Percentiles rank a stretch among this genome's conserved stretches.
Conservation (phyloP, 2,113 vertebrate genomes). For the Chitala chitala region DNA sequence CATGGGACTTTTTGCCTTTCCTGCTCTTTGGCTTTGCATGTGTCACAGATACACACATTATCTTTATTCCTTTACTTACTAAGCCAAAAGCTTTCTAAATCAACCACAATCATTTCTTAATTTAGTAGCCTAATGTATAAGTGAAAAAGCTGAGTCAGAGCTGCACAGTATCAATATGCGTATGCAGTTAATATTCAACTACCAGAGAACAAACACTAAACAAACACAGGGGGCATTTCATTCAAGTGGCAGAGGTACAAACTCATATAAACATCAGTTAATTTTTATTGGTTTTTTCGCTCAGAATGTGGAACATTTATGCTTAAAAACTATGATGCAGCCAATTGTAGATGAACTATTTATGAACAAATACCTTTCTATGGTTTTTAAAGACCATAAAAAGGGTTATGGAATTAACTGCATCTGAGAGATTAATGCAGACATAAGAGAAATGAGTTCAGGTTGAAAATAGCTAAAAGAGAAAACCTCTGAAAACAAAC, state of each 20-base stretch:
- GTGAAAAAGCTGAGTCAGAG: no score
- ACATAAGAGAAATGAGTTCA: not conserved
- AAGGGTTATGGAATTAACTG: not conserved
- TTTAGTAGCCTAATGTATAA: not conserved
- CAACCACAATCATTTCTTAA: not conserved
- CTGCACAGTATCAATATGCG: no score
- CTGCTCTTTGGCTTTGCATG: no score
- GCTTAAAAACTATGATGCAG: not conserved
- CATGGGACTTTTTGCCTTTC: not conserved
- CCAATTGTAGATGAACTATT: not conserved
- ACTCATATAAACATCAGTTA: no score
- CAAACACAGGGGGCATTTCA: no score
- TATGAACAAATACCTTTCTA: constrained; percentile 7
- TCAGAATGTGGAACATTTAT: not conserved
- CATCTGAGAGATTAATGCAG: not conserved
- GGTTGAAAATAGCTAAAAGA: not conserved
- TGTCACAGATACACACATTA: no score
- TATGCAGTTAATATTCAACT: no score
- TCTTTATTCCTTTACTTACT: no score
- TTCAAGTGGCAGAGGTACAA: no score
- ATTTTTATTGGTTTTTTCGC: no score
- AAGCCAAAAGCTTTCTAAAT: no score
- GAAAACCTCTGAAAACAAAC: not conserved
- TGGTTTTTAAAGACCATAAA: not conserved
- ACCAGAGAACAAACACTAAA: no score